These are phyloP conservation scores for Zosterops borbonicus DNA, from an alignment of 2,113 vertebrate genomes.

Conservation along the genomic window DNA sequence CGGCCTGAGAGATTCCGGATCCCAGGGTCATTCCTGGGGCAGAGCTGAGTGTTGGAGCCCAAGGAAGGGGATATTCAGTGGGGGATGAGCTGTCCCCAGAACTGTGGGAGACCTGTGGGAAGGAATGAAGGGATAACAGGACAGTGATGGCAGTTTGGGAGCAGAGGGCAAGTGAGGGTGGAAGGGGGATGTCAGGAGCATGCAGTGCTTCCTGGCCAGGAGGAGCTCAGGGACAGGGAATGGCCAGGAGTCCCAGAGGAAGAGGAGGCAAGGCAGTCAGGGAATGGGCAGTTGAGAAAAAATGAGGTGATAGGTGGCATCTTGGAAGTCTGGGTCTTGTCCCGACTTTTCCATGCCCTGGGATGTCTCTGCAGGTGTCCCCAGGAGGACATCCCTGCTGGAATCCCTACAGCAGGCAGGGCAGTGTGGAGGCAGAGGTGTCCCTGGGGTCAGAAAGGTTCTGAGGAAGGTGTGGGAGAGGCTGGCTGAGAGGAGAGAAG, in stretches of 20 bases:
- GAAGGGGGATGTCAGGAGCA: not conserved
- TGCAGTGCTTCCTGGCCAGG: not conserved
- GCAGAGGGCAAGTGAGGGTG: not conserved
- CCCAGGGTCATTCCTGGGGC: not conserved
- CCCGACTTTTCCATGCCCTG: not conserved
- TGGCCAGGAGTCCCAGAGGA: not conserved
- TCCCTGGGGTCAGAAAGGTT: not conserved
- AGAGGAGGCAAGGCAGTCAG: not conserved
- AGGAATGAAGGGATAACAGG: not conserved
- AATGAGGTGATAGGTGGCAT: not conserved
- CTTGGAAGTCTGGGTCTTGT: not conserved
- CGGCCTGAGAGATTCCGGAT: not conserved
- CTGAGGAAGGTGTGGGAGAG: not conserved
- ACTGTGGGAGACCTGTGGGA: not conserved
- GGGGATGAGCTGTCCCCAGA: not conserved
- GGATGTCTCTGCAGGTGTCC: not conserved
- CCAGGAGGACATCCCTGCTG: not conserved
- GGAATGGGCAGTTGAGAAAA: not conserved
- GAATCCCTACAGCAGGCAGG: not conserved
- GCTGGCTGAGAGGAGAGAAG: not conserved
- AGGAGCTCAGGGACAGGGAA: slow-evolving; percentile 45
- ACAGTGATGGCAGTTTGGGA: slow-evolving; percentile 9
- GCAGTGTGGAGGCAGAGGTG: not conserved
- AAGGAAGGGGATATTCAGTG: not conserved
- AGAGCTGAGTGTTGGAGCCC: not conserved